Conservation (phyloP, 2,113 vertebrate genomes). For the Pomatorhinus ruficollis region DNA sequence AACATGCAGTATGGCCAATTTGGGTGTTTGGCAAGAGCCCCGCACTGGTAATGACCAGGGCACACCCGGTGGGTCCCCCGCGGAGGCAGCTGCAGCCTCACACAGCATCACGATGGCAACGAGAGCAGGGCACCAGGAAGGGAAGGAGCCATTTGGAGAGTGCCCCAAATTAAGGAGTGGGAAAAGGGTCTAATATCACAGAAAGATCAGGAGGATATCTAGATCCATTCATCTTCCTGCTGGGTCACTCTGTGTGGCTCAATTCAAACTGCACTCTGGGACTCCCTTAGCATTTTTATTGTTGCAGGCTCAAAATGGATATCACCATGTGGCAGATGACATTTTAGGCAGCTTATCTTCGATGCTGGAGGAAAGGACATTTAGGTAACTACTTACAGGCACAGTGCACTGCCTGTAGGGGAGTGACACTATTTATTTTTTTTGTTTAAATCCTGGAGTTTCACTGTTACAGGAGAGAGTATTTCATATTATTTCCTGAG, state of each 20-base stretch:
- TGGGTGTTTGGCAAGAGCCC: neutral
- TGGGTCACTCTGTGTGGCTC: constrained; percentile 18
- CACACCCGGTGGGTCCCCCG: neutral
- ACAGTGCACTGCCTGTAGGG: neutral
- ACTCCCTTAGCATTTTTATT: constrained; percentile 59
- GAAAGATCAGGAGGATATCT: constrained; percentile 16
- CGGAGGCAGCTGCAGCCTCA: neutral
- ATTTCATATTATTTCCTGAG: neutral
- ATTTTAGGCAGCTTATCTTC: constrained; percentile 35
- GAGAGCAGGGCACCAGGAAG: neutral
- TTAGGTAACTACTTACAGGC: neutral
- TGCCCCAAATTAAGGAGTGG: neutral
- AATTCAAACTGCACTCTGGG: constrained; percentile 43
- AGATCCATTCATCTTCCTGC: constrained; percentile 57
- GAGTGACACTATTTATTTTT: neutral
- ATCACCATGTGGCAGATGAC: constrained; percentile 57
- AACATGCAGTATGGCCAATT: neutral
- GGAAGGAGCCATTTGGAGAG: constrained; percentile 6
- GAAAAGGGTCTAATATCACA: neutral
- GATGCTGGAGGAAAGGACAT: neutral
- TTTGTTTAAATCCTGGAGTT: neutral
- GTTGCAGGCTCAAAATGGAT: constrained; percentile 25
- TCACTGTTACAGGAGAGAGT: neutral
- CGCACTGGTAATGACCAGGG: neutral
- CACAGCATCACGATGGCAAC: constrained; percentile 5